phyloP scores from a whole-genome alignment of 2,113 vertebrate genomes.

The Crocuta crocuta region DNA sequence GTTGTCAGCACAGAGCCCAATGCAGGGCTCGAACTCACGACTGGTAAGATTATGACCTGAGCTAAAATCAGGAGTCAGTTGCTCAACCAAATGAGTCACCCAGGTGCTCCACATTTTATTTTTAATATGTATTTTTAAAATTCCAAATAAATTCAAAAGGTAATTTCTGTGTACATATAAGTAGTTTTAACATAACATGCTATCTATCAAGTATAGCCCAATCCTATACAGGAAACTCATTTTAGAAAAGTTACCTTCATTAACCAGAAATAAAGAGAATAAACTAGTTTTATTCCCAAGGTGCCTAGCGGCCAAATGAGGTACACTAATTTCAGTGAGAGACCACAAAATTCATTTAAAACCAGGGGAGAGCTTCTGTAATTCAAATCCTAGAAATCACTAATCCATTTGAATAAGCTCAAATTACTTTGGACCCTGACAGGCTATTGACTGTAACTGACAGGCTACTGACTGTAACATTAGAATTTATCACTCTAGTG shows the following conservation, averaged over 20 bases:
- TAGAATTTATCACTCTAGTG: background rate
- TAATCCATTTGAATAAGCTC: background rate
- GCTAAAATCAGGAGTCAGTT: too few species aligned
- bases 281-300: background rate
- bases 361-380: background rate
- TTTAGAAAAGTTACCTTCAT: slow-evolving; percentile 26
- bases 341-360: slow-evolving; percentile 26
- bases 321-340: background rate
- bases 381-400: slow-evolving; percentile 38
- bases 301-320: background rate
- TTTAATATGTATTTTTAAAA: too few species aligned
- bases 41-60: too few species aligned
- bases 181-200: background rate
- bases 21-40: too few species aligned
- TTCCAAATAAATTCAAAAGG: slow-evolving; percentile 44
- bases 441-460: background rate
- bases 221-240: slow-evolving; percentile 11
- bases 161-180: background rate
- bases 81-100: too few species aligned
- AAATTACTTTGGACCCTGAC: background rate
- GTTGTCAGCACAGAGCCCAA: too few species aligned
- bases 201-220: background rate
- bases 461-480: background rate
- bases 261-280: slow-evolving; percentile 36
- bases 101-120: too few species aligned